Conservation (phyloP, 2,888 invertebrate species). For the Diaperis boleti region DNA sequence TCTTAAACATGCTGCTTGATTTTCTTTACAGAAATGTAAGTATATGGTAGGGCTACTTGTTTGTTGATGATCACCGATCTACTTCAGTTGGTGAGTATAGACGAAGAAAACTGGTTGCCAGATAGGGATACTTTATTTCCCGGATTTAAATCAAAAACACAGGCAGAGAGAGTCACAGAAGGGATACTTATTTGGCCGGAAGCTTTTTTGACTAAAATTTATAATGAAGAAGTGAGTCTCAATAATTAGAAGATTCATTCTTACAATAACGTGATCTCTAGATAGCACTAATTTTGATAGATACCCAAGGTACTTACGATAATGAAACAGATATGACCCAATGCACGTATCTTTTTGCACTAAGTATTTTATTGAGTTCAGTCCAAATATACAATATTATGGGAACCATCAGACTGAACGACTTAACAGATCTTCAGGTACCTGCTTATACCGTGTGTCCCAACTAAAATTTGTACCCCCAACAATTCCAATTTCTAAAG, state of each 20-base stretch:
- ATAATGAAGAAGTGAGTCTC: constrained; percentile 7
- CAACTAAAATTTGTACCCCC: no score
- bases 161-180: neutral
- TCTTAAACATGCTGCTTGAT: constrained; percentile 4
- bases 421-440: constrained; percentile 2
- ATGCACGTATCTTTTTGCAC: constrained; percentile 1
- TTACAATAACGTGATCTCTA: neutral
- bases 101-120: neutral
- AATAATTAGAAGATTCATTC: neutral
- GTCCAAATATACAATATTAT: constrained; percentile 12
- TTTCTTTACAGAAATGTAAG: neutral
- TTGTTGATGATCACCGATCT: neutral
- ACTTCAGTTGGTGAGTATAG: constrained; percentile 1
- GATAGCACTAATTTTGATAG: constrained; percentile 15
- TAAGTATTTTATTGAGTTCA: constrained; percentile 9
- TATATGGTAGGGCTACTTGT: neutral
- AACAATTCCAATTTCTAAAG: no score
- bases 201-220: neutral
- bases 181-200: constrained; percentile 19
- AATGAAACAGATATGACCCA: neutral
- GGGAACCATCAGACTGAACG: neutral
- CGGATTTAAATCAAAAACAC: neutral
- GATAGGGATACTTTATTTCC: neutral
- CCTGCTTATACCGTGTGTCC: neutral
- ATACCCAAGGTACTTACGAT: constrained; percentile 16